Evolutionary conservation across 2,888 invertebrate species (phyloP), one percentile per base, ranked within the genome.

Genomic region (Agonopterix alstromeriana): DNA sequence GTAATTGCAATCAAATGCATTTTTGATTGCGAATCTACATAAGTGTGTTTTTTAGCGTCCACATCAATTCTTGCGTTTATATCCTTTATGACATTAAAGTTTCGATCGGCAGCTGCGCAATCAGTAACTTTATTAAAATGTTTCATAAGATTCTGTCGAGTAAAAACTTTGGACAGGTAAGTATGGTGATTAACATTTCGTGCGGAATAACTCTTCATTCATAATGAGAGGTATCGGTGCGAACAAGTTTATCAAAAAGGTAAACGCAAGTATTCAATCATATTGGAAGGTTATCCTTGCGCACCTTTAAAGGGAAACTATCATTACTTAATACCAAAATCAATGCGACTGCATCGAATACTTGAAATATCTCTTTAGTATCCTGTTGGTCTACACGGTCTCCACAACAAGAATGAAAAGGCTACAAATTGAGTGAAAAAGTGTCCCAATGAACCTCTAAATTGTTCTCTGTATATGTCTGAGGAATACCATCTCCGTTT

Each of bases 201-300:
- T 63, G 51, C 63, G 66, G 64, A 74, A 73, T 77, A 80, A 74
- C 67, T 65, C 66, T 69, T 62, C 56, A 54, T 38, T 36, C 50
- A 67, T 70, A 82, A 81, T 77, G 68, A 78, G 73, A 67, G 71
- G 74, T 77, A 71, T 77, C 72, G 69, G 73, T 72, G 75, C 68
- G 71, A 77, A 80, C 79, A 74, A 75, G 77, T 79, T 73, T 76
- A 82, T 82, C 77, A 67, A 79, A 75, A 82, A 78, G 75, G 78
- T 63, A 72, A 80, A 73, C 68, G 73, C 65, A 61, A 70, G 71
- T 63, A 70, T 67, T 67, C 63, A 65, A 68, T 67, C 67, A 70
- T 63, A 70, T 64, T 67, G 63, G 52, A 14, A 46, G 47, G 51
- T 49, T 48, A 43, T 44, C 51, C 51, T 52, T 52, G 41, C 17